These are phyloP conservation scores for Drosophila lacteicornis DNA, from an alignment of 1,140 invertebrate genomes.

Conservation along the genomic window DNA sequence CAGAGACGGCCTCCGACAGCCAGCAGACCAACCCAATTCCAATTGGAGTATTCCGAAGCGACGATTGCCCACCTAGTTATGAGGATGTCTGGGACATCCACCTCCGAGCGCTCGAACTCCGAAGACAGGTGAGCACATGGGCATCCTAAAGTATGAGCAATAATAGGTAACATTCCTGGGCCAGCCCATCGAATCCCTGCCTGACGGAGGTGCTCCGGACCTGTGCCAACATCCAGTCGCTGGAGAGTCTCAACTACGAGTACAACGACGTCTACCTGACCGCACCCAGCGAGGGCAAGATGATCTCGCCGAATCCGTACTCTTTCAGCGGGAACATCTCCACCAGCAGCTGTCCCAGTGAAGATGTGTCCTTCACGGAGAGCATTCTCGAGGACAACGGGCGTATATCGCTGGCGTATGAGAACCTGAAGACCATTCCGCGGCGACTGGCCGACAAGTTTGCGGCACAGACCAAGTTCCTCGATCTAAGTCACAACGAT, in stretches of 20 bases:
- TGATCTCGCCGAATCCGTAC: conserved; percentile 73
- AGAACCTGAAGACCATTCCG: conserved; percentile 75
- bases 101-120: conserved; percentile 68
- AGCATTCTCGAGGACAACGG: conserved; percentile 77
- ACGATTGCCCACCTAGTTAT: conserved; percentile 10
- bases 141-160: not conserved
- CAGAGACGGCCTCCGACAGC: conserved; percentile 2
- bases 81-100: conserved; percentile 66
- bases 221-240: conserved; percentile 71
- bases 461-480: conserved; percentile 70
- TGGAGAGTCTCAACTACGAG: conserved; percentile 71
- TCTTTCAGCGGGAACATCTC: conserved; percentile 72
- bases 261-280: conserved; percentile 61
- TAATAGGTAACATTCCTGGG: not conserved
- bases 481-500: conserved; percentile 80
- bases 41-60: conserved; percentile 12
- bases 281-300: conserved; percentile 47
- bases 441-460: conserved; percentile 75
- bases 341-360: conserved; percentile 68
- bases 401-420: conserved; percentile 79
- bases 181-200: conserved; percentile 36
- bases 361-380: conserved; percentile 68
- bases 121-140: conserved; percentile 58
- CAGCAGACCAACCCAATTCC: conserved; percentile 1
- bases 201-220: conserved; percentile 69